Percentiles rank a stretch among this genome's conserved stretches.
phyloP scores from a whole-genome alignment of 2,888 invertebrate genomes.

The Acanthopleura granulata region DNA sequence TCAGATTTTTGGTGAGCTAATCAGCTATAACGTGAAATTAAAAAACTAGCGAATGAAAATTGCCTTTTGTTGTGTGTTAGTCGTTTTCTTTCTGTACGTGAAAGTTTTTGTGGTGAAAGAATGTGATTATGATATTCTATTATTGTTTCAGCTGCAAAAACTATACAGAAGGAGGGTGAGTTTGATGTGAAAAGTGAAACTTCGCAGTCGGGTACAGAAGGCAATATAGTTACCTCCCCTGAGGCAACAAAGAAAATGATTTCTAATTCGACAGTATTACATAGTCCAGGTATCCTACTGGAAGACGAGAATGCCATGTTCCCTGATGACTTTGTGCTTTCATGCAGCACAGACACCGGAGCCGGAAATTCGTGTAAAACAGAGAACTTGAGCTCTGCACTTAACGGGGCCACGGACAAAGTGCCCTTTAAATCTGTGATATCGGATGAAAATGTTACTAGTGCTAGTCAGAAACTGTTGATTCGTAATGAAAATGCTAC shows the following conservation, averaged over 20 bases:
- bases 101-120: too few species aligned
- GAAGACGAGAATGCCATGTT: constrained; percentile 62
- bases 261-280: neutral
- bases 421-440: constrained; percentile 21
- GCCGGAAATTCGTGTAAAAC: neutral
- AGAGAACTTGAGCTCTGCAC: neutral
- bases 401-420: neutral
- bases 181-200: neutral
- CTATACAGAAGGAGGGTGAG: too few species aligned
- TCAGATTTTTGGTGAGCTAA: too few species aligned
- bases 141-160: too few species aligned
- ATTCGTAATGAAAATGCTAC: neutral
- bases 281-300: constrained; percentile 22
- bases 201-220: neutral
- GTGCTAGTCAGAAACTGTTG: constrained; percentile 13
- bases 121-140: too few species aligned
- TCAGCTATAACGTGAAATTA: too few species aligned
- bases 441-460: constrained; percentile 18
- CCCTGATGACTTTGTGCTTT: constrained; percentile 38
- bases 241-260: neutral
- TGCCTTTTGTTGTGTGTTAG: too few species aligned
- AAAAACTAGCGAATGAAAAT: too few species aligned
- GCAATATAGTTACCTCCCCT: constrained; percentile 5
- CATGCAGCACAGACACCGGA: neutral
- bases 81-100: too few species aligned